Evolutionary conservation across 2,113 vertebrate species (phyloP).

Genomic region (Rafetus swinhoei): DNA sequence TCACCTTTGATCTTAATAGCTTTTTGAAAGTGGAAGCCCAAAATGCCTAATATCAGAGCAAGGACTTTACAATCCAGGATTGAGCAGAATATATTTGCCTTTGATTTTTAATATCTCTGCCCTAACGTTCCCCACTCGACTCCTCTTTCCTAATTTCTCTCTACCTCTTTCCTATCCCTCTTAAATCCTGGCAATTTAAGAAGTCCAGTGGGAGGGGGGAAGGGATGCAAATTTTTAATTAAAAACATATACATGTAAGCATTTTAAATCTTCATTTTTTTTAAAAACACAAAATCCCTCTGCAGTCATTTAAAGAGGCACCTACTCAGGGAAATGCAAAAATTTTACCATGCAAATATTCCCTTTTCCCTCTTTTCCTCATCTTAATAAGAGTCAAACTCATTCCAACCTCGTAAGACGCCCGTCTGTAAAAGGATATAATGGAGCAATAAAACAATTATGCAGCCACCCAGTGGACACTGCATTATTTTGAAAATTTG

Average conservation of each 20-base stretch:
- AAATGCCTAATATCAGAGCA: constrained; percentile 36
- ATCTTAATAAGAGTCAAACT: constrained; percentile 42
- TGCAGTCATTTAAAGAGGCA: constrained; percentile 53
- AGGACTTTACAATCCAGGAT: neutral
- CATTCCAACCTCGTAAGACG: constrained; percentile 40
- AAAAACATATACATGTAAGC: constrained; percentile 34
- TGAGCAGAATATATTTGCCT: constrained; percentile 55
- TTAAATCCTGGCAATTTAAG: constrained; percentile 27
- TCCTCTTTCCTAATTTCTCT: constrained; percentile 30
- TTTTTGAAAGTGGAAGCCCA: constrained; percentile 39
- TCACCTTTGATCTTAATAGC: constrained; percentile 71
- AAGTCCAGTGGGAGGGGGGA: neutral
- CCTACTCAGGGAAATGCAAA: constrained; percentile 44
- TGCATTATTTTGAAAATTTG: constrained; percentile 51
- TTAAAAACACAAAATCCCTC: neutral
- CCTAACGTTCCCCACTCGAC: constrained; percentile 3
- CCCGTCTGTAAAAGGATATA: constrained; percentile 42
- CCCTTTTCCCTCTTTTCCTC: neutral
- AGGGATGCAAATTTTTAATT: constrained; percentile 60
- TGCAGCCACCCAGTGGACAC: constrained; percentile 15
- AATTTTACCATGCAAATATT: constrained; percentile 25
- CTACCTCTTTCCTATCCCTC: neutral
- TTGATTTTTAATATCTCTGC: constrained; percentile 59
- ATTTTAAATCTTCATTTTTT: constrained; percentile 40
- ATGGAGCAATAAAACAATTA: constrained; percentile 45